A percentile compares a stretch with the other conserved stretches of the same genome.
Conservation (phyloP, 2,888 invertebrate genomes). For the Nemapogon koenigi region DNA sequence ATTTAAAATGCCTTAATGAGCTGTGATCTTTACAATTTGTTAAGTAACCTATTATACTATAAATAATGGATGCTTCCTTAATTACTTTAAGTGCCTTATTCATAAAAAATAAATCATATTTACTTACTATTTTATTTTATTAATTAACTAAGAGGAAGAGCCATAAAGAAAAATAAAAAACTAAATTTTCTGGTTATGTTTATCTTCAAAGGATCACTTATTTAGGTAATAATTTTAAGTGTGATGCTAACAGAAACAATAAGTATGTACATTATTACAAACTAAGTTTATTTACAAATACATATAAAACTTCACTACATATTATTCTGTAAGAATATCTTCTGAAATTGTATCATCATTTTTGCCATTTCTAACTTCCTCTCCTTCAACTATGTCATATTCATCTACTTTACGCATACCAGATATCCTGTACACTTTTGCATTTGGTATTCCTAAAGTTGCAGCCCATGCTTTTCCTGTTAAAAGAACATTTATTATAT, state of each 20-base stretch:
- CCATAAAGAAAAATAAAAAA: too few relatives aligned
- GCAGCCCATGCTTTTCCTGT: slow-evolving; percentile 64
- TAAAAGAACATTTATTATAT: too few relatives aligned
- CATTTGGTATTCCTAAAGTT: slow-evolving; percentile 62
- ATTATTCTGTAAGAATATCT: slow-evolving; percentile 15
- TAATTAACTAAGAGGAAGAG: too few relatives aligned
- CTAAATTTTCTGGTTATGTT: too few relatives aligned
- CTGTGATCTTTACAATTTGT: slow-evolving; percentile 62
- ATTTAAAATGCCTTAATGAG: slow-evolving; percentile 38
- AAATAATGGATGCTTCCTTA: too few relatives aligned
- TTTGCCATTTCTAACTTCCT: slow-evolving; percentile 21
- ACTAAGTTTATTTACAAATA: background rate
- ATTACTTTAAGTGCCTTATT: too few relatives aligned
- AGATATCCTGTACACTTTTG: slow-evolving; percentile 58
- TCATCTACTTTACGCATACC: slow-evolving; percentile 55
- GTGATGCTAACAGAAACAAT: too few relatives aligned
- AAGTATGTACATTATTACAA: background rate
- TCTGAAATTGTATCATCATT: slow-evolving; percentile 12
- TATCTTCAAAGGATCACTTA: too few relatives aligned
- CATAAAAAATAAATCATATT: too few relatives aligned
- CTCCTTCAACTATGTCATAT: slow-evolving; percentile 50
- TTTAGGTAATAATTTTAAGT: too few relatives aligned
- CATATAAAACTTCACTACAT: slow-evolving; percentile 12
- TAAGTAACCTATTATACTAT: too few relatives aligned
- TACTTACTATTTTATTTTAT: too few relatives aligned